Evolutionary conservation across 2,888 invertebrate genomes (phyloP).

Genomic region (Sphaerophoria rueppellii): DNA sequence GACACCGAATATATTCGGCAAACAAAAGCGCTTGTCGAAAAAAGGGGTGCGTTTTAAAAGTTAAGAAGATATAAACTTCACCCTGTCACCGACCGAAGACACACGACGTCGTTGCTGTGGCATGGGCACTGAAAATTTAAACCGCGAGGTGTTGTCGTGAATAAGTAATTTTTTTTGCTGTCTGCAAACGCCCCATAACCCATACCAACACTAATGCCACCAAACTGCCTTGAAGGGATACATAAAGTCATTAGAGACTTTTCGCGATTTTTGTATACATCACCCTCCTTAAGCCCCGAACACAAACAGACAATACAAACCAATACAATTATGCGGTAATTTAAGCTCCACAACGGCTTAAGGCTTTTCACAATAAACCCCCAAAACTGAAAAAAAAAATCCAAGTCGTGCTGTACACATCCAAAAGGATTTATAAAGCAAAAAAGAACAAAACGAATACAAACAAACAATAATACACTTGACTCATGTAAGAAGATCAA

Average conservation of each 20-base stretch:
- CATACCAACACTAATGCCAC: neutral
- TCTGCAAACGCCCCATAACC: slow-evolving; percentile 1
- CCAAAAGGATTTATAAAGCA: neutral
- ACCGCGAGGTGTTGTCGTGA: slow-evolving; percentile 70
- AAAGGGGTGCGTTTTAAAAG: slow-evolving; percentile 57
- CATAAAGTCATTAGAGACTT: neutral
- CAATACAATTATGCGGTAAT: slow-evolving; percentile 65
- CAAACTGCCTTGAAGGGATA: neutral
- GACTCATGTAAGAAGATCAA: slow-evolving; percentile 58
- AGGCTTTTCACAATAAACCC: slow-evolving; percentile 10
- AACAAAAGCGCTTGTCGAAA: neutral
- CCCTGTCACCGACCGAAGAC: neutral
- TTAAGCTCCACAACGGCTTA: slow-evolving; percentile 49
- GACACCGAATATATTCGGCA: slow-evolving; percentile 8
- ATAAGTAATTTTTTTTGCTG: slow-evolving; percentile 59
- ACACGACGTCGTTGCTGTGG: neutral
- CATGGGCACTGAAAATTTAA: slow-evolving; percentile 59
- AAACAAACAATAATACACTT: too few relatives aligned
- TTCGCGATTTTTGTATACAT: neutral
- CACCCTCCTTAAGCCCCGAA: slow-evolving; percentile 20
- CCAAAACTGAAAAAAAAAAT: slow-evolving; percentile 6
- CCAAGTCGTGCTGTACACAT: neutral
- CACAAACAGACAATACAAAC: slow-evolving; percentile 45
- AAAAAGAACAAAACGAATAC: neutral
- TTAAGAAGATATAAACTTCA: slow-evolving; percentile 37